Conservation (phyloP, 1,140 invertebrate genomes). For the Eriocheir sinensis region DNA sequence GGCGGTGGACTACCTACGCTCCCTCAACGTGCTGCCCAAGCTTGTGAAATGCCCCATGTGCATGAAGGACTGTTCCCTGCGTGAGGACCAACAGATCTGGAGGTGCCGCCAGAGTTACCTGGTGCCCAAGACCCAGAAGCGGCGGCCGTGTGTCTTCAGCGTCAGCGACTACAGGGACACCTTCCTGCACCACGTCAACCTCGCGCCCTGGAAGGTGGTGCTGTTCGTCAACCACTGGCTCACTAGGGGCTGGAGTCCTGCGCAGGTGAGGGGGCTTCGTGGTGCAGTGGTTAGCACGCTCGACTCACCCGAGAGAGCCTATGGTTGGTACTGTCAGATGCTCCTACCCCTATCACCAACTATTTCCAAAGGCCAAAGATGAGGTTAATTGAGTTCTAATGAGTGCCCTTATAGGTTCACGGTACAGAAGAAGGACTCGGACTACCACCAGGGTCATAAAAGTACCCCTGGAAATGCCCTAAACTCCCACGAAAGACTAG, state of each 20-base stretch:
- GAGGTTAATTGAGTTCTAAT: too few relatives aligned
- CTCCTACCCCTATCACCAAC: too few relatives aligned
- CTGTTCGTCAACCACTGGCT: constrained; percentile 44
- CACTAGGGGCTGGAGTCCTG: neutral
- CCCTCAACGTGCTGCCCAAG: neutral
- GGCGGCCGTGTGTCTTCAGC: neutral
- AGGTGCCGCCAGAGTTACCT: neutral
- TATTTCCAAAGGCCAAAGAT: too few relatives aligned
- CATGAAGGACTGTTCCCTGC: neutral
- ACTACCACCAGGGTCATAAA: too few relatives aligned
- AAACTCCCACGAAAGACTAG: too few relatives aligned
- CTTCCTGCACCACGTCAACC: neutral
- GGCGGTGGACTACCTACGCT: neutral
- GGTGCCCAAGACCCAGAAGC: neutral
- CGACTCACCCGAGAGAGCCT: too few relatives aligned
- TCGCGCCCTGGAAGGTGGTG: neutral
- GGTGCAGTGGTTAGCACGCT: too few relatives aligned
- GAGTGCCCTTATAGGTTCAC: too few relatives aligned
- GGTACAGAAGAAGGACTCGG: too few relatives aligned
- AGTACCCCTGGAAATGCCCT: too few relatives aligned
- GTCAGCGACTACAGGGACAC: neutral
- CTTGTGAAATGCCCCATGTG: neutral
- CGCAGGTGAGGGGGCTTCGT: too few relatives aligned
- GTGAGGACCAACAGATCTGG: neutral
- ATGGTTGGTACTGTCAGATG: too few relatives aligned